phyloP scores from a whole-genome alignment of 1,140 invertebrate genomes.

The Sminthurinus signatus region DNA sequence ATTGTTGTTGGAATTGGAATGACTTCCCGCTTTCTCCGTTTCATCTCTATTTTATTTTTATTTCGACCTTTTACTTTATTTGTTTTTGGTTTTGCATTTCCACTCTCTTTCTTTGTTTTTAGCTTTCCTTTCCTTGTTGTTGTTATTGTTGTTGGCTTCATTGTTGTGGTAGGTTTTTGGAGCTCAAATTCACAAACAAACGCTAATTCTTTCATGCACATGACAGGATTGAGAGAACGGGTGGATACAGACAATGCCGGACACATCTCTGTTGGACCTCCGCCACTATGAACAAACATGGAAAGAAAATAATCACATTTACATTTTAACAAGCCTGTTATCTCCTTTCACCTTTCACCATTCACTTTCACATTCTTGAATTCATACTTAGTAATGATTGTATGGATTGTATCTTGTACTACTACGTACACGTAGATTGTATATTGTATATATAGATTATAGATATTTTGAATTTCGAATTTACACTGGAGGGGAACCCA shows the following conservation, averaged over 20 bases:
- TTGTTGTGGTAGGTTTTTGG: slow-evolving; percentile 10
- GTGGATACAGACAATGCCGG: slow-evolving; percentile 27
- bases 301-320: too few species aligned
- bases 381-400: too few species aligned
- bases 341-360: too few species aligned
- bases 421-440: not conserved
- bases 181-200: slow-evolving; percentile 39
- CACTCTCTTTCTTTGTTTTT: slow-evolving; percentile 10
- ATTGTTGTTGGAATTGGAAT: slow-evolving; percentile 3
- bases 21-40: not conserved
- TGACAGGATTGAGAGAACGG: slow-evolving; percentile 22
- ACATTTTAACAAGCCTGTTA: too few species aligned
- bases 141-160: slow-evolving; percentile 3
- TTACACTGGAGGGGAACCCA: too few species aligned
- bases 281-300: slow-evolving; percentile 31
- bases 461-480: too few species aligned
- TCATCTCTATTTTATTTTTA: slow-evolving; percentile 12
- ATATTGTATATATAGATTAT: slow-evolving; percentile 13
- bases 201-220: slow-evolving; percentile 26
- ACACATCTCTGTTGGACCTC: slow-evolving; percentile 36
- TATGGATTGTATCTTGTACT: not conserved
- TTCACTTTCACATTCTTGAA: too few species aligned
- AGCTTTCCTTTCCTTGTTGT: slow-evolving; percentile 8
- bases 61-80: slow-evolving; percentile 8
- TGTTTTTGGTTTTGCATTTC: slow-evolving; percentile 14